Percentiles rank a stretch among this genome's conserved stretches.
Evolutionary conservation across 2,797 vertebrate species (phyloP).

Genomic region (Peromyscus melanophrys): DNA sequence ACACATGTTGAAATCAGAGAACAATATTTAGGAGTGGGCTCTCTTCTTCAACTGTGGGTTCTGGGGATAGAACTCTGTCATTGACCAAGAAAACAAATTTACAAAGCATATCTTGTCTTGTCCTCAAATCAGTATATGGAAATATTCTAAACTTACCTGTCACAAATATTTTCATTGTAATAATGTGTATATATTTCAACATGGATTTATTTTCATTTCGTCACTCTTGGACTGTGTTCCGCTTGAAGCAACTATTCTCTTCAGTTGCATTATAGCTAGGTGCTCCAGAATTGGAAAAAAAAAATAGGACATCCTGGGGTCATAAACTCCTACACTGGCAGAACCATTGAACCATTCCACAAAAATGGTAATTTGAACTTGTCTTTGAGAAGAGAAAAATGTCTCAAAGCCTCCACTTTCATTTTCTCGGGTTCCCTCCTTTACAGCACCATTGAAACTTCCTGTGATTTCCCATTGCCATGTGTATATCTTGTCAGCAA

Average conservation of each 20-base stretch:
- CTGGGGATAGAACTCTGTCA: neutral
- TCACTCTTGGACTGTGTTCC: neutral
- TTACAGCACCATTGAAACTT: neutral
- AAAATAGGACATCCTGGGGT: neutral
- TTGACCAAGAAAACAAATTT: neutral
- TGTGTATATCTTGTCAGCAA: constrained; percentile 69
- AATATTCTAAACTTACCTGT: neutral
- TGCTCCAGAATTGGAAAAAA: neutral
- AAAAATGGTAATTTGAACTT: neutral
- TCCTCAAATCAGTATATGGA: neutral
- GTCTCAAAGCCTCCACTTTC: neutral
- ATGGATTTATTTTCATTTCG: neutral
- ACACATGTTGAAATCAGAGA: neutral
- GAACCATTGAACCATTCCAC: neutral
- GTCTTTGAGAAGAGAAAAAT: neutral
- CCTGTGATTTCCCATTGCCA: constrained; percentile 58
- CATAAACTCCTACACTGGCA: neutral
- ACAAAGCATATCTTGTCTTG: neutral
- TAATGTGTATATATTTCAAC: neutral
- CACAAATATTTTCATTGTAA: neutral
- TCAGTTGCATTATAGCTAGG: neutral
- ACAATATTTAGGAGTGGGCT: neutral
- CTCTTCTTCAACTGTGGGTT: neutral
- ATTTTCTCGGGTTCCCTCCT: neutral
- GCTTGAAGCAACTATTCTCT: neutral